These are phyloP conservation scores for Calidris pugnax DNA, from an alignment of 2,113 vertebrate genomes.

Conservation along the genomic window DNA sequence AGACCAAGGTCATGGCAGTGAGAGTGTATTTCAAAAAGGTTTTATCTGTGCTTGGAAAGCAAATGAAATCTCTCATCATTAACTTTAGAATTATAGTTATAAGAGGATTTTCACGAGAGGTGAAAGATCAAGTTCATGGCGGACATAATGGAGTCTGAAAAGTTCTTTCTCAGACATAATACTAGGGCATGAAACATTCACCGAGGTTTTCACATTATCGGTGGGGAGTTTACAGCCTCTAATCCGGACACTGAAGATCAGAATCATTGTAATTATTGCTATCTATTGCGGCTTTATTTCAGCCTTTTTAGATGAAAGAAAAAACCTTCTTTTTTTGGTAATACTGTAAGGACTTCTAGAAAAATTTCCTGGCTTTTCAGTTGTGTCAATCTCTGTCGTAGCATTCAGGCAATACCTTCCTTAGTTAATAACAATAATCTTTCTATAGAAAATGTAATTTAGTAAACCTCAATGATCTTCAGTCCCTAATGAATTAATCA, in stretches of 20 bases:
- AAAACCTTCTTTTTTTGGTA: neutral
- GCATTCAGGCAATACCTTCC: neutral
- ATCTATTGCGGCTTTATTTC: neutral
- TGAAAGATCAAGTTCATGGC: constrained; percentile 78
- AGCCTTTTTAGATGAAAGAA: neutral
- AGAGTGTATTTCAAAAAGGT: constrained; percentile 73
- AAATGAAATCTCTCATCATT: constrained; percentile 77
- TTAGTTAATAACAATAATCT: neutral
- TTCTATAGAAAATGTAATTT: neutral
- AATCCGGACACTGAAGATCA: constrained; percentile 16
- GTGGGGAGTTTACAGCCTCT: constrained; percentile 42
- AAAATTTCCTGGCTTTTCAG: neutral
- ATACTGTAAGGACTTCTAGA: neutral
- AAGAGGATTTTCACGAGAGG: constrained; percentile 70
- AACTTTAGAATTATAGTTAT: constrained; percentile 68
- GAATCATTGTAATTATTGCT: constrained; percentile 32
- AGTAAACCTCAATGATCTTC: neutral
- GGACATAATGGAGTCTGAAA: constrained; percentile 62
- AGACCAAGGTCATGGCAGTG: constrained; percentile 72
- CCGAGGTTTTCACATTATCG: neutral
- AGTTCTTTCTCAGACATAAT: constrained; percentile 67
- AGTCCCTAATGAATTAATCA: neutral
- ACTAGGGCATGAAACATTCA: constrained; percentile 44
- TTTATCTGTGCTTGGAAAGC: constrained; percentile 77
- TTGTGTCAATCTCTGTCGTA: neutral